Conservation (phyloP, 2,888 invertebrate species). For the Amphimallon solstitiale region DNA sequence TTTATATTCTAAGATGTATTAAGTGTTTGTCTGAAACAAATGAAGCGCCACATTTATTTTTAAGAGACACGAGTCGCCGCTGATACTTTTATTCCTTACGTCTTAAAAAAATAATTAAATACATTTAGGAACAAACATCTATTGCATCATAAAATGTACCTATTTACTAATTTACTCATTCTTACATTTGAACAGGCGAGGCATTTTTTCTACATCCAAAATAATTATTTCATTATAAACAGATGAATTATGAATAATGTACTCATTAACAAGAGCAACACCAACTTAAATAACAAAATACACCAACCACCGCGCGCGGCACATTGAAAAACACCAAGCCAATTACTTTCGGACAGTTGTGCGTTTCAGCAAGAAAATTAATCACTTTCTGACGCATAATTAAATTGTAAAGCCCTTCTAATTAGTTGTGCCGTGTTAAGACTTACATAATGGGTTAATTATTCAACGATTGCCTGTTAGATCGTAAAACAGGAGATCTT, state of each 20-base stretch:
- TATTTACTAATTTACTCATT: conserved; percentile 10
- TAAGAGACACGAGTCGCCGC: no score
- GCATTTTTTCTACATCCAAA: not conserved
- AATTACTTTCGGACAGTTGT: conserved; percentile 41
- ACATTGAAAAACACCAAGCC: conserved; percentile 30
- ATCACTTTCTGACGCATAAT: conserved; percentile 50
- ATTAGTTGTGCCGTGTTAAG: conserved; percentile 43
- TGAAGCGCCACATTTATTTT: no score
- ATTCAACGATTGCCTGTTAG: conserved; percentile 34
- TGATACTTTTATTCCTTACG: no score
- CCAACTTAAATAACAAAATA: conserved; percentile 15
- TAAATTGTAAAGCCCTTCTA: conserved; percentile 49
- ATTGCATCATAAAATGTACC: not conserved
- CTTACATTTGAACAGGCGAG: not conserved
- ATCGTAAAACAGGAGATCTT: conserved; percentile 25
- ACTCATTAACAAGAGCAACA: conserved; percentile 7
- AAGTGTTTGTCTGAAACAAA: no score
- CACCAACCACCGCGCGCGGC: conserved; percentile 40
- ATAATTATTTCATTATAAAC: conserved; percentile 4
- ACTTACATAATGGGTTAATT: conserved; percentile 38
- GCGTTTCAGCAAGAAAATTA: conserved; percentile 45
- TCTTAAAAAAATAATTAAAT: no score
- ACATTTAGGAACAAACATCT: no score
- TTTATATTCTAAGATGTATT: no score
- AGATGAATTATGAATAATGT: conserved; percentile 5